Percentiles rank a stretch among this genome's conserved stretches.
These are phyloP conservation scores for Eucera pruinosa DNA, from an alignment of 2,888 invertebrate genomes.

Conservation along the genomic window DNA sequence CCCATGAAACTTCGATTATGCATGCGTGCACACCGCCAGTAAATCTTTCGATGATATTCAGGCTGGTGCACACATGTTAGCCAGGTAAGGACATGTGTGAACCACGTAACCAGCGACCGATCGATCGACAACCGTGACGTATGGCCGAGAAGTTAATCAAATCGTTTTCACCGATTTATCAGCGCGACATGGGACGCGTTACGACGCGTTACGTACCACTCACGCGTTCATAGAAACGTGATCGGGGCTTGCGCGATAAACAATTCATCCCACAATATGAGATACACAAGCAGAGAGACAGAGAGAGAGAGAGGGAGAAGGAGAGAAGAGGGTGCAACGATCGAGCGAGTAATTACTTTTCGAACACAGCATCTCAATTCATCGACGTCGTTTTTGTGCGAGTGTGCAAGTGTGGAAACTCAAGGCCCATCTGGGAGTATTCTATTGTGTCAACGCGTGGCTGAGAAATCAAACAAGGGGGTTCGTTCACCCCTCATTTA, in stretches of 20 bases:
- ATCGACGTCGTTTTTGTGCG: conserved; percentile 19
- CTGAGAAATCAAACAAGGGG: conserved; percentile 32
- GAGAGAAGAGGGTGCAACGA: conserved; percentile 21
- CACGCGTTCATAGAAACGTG: conserved; percentile 26
- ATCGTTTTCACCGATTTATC: conserved; percentile 77
- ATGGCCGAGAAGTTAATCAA: conserved; percentile 77
- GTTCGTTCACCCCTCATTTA: conserved; percentile 50
- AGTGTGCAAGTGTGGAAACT: too few species aligned
- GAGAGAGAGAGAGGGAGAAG: background rate
- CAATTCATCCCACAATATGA: conserved; percentile 41
- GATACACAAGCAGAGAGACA: too few species aligned
- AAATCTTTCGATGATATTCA: conserved; percentile 59
- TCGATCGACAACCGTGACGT: conserved; percentile 72
- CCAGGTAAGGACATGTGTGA: conserved; percentile 72
- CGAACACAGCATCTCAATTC: conserved; percentile 48
- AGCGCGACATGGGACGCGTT: conserved; percentile 38
- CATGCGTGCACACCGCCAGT: conserved; percentile 29
- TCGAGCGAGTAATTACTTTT: conserved; percentile 62
- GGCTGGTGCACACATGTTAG: conserved; percentile 34
- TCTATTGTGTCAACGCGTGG: conserved; percentile 33
- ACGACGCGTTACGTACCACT: conserved; percentile 24
- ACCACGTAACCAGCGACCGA: conserved; percentile 63
- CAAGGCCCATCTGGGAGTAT: conserved; percentile 13
- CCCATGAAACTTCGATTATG: conserved; percentile 42
- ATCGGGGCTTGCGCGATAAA: conserved; percentile 33